Percentiles rank a stretch among this genome's conserved stretches.
These are phyloP conservation scores for Myanophis thanlyinensis DNA, from an alignment of 2,113 vertebrate species.

Conservation along the genomic window DNA sequence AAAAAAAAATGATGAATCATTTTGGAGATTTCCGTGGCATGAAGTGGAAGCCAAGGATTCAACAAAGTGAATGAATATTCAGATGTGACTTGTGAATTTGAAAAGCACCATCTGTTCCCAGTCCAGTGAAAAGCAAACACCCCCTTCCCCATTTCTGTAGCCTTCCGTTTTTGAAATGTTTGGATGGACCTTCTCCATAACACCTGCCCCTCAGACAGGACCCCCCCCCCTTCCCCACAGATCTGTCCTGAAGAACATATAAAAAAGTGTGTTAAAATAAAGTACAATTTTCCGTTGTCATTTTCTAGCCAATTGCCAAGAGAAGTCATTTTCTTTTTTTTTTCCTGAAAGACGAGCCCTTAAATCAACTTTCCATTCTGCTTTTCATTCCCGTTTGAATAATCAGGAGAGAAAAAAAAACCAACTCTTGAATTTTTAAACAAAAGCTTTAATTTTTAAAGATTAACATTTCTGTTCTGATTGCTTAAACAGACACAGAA, in stretches of 20 bases:
- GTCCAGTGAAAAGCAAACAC: neutral
- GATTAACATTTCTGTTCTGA: slow-evolving; percentile 39
- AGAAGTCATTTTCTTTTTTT: neutral
- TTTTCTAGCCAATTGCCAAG: slow-evolving; percentile 11
- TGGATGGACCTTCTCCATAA: neutral
- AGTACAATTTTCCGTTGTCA: slow-evolving; percentile 13
- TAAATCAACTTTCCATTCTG: slow-evolving; percentile 24
- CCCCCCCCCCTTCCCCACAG: rapidly evolving
- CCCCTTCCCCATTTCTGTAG: neutral
- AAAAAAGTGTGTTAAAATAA: slow-evolving; percentile 33
- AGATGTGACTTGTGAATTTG: slow-evolving; percentile 9
- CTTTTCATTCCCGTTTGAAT: slow-evolving; percentile 31
- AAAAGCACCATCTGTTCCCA: slow-evolving; percentile 23
- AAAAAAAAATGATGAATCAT: neutral
- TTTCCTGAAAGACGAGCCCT: neutral
- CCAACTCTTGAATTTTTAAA: slow-evolving; percentile 59
- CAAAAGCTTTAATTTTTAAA: slow-evolving; percentile 61
- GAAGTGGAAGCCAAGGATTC: slow-evolving; percentile 1
- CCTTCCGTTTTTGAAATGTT: slow-evolving; percentile 17
- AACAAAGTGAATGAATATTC: slow-evolving; percentile 24
- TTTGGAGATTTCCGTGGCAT: neutral
- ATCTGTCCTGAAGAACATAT: slow-evolving; percentile 31
- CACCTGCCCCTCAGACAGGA: neutral
- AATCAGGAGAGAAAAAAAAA: slow-evolving; percentile 20
- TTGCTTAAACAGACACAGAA: slow-evolving; percentile 35